Conservation (phyloP, 2,797 vertebrate species). For the Lutjanus argentimaculatus region DNA sequence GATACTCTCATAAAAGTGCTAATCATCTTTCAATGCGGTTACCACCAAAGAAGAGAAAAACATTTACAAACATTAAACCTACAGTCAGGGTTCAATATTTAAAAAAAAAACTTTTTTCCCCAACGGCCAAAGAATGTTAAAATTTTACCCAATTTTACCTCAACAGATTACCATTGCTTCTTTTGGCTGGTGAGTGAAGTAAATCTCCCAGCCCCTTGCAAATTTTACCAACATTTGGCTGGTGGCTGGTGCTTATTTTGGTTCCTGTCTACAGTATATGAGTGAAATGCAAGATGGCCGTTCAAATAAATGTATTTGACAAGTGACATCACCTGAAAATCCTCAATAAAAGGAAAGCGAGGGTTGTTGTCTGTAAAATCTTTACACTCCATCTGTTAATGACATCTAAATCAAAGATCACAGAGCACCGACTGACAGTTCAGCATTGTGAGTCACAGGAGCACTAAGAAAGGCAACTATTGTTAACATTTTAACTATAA, state of each 20-base stretch:
- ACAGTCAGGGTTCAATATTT: not conserved
- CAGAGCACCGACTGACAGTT: conserved; percentile 8
- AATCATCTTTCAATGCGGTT: not conserved
- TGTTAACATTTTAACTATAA: conserved; percentile 37
- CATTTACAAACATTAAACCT: not conserved
- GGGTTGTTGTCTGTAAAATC: conserved; percentile 3
- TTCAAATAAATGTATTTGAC: conserved; percentile 2
- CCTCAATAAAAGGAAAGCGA: not conserved
- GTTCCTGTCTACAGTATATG: no score
- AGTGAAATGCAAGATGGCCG: not conserved
- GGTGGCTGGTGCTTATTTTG: no score
- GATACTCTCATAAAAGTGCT: not conserved
- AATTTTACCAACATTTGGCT: no score
- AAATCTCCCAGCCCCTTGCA: no score
- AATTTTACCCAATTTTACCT: no score
- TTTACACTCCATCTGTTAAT: conserved; percentile 31
- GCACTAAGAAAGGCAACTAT: conserved; percentile 14
- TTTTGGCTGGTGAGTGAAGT: no score
- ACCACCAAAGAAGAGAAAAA: not conserved
- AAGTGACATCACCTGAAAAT: conserved; percentile 5
- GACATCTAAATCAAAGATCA: conserved; percentile 40
- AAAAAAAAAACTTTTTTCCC: no score
- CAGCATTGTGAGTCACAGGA: conserved; percentile 18
- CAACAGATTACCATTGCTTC: no score
- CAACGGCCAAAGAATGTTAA: no score